Evolutionary conservation across 2,888 invertebrate species (phyloP), one percentile per base, ranked within the genome.

Genomic region (Drosophila melanosoma): DNA sequence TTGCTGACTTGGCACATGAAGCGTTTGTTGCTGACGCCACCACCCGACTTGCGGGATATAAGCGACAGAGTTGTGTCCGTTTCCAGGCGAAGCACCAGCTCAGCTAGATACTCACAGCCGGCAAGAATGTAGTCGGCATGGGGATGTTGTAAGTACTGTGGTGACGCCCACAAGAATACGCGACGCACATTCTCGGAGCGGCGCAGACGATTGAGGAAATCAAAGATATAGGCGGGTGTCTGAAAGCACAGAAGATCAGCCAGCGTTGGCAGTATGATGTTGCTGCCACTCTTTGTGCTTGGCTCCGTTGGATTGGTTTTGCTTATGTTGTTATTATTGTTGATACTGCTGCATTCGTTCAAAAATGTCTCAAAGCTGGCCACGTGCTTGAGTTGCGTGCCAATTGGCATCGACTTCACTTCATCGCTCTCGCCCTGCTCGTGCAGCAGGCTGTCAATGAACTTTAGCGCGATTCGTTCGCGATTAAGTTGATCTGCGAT

Each of bases 51-150:
- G 42, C 91, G 89, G 1, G 82, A 81, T 2, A 92, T 69, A 29
- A 93, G 76, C 0, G 91, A 83, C 29, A 93, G 63, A 26, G 85
- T 83, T 2, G 76, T 72, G 3, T 74, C 64, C 6, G 90, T 81
- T 33, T 90, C 84, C 15, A 93, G 58, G 10, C 91, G 86, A 0
- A 93, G 60, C 20, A 93, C 84, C 42, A 91, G 36, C 57, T 93
- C 92, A 0, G 93, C 87, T 78, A 93, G 83, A 69, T 93, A 91
- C 67, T 93, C 92, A 52, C 91, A 90, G 15, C 91, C 93, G 3
- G 91, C 89, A 3, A 93, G 52, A 1, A 93, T 79, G 67, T 91
- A 93, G 6, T 76, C 76, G 2, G 80, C 80, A 48, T 89, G 80
- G 11, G 81, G 72, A 26, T 87, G 81, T 3, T 88, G 79, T 26